Percentiles rank a stretch among this genome's conserved stretches.
Conservation (phyloP, 1,140 invertebrate genomes). For the Caerostris extrusa region DNA sequence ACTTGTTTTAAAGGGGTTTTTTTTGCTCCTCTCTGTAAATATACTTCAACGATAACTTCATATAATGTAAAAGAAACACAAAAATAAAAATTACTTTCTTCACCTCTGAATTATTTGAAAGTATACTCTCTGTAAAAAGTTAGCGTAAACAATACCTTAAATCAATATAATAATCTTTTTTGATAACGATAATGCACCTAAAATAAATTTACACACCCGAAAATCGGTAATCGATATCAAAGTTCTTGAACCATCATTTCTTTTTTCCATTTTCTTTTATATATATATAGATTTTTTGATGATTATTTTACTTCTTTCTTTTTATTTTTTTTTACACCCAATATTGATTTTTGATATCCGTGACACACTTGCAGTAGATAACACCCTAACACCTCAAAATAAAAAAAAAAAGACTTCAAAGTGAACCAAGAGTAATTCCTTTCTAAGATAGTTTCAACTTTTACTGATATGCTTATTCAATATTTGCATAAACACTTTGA, state of each 20-base stretch:
- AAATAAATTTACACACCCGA: conserved; percentile 63
- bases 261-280: neutral
- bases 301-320: neutral
- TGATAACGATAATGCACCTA: conserved; percentile 61
- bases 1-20: neutral
- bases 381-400: conserved; percentile 48
- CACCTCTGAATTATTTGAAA: neutral
- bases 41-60: neutral
- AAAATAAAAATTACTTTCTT: neutral
- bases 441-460: too few relatives aligned
- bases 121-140: neutral
- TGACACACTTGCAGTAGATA: conserved; percentile 18
- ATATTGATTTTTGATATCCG: conserved; percentile 51
- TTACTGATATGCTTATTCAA: too few relatives aligned
- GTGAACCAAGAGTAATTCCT: neutral
- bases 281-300: neutral
- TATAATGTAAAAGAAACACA: neutral
- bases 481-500: too few relatives aligned
- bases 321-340: neutral
- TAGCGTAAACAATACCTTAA: conserved; percentile 13
- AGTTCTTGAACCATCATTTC: conserved; percentile 27
- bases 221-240: conserved; percentile 59
- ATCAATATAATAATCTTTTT: conserved; percentile 51
- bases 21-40: neutral
- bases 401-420: neutral